Conservation (phyloP, 2,888 invertebrate species). For the Perithous albicinctus region DNA sequence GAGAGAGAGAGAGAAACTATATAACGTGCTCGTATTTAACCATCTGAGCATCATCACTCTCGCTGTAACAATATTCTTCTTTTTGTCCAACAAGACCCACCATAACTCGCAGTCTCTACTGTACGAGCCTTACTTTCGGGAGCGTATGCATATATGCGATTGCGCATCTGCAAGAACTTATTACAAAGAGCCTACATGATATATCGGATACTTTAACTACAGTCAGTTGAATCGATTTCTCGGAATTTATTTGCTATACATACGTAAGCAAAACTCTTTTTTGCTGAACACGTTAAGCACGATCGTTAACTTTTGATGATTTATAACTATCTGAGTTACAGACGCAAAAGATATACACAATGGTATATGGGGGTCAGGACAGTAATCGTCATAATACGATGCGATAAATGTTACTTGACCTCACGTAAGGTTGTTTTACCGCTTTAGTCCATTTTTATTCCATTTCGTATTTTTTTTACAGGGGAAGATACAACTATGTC, state of each 20-base stretch:
- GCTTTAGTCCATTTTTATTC: background rate
- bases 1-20: slow-evolving; percentile 52
- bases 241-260: slow-evolving; percentile 50
- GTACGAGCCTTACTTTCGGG: slow-evolving; percentile 48
- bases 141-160: slow-evolving; percentile 26
- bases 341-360: slow-evolving; percentile 11
- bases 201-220: slow-evolving; percentile 44
- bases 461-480: background rate
- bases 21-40: slow-evolving; percentile 63
- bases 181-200: slow-evolving; percentile 56
- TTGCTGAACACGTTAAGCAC: slow-evolving; percentile 3
- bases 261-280: slow-evolving; percentile 28
- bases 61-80: slow-evolving; percentile 47
- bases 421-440: background rate
- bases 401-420: slow-evolving; percentile 13
- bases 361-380: background rate
- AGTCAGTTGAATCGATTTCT: slow-evolving; percentile 51
- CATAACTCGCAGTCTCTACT: slow-evolving; percentile 43
- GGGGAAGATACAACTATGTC: too few species aligned
- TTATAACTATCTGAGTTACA: slow-evolving; percentile 47
- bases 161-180: slow-evolving; percentile 59
- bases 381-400: background rate
- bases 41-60: slow-evolving; percentile 58
- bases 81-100: slow-evolving; percentile 36
- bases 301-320: slow-evolving; percentile 61